Conservation (phyloP, 2,113 vertebrate genomes). For the Notothenia coriiceps region DNA sequence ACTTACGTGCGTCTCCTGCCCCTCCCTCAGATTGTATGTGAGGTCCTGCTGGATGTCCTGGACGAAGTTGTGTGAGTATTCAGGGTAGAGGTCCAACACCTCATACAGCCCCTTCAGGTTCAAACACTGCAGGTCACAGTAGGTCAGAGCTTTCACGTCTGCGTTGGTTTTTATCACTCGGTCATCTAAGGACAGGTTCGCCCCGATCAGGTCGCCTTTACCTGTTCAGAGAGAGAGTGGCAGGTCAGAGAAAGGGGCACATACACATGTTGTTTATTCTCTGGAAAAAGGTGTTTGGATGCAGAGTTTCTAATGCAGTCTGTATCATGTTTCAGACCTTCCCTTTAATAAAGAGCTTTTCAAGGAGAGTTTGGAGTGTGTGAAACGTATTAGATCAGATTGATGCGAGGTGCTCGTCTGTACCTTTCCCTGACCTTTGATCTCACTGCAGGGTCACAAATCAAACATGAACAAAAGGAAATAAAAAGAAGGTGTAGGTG, state of each 20-base stretch:
- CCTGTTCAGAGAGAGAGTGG: conserved; percentile 80
- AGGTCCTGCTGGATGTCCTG: conserved; percentile 96
- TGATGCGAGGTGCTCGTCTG: neutral
- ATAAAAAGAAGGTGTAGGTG: no score
- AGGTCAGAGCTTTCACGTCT: conserved; percentile 95
- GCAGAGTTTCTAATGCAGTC: conserved; percentile 3
- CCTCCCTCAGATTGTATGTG: conserved; percentile 96
- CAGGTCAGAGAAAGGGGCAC: conserved; percentile 8
- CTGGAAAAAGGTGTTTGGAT: conserved; percentile 18
- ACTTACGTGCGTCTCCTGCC: conserved; percentile 95
- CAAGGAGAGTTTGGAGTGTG: neutral
- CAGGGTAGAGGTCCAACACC: conserved; percentile 95
- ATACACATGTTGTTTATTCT: neutral
- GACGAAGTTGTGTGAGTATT: conserved; percentile 93
- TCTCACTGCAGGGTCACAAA: no score
- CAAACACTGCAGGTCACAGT: conserved; percentile 96
- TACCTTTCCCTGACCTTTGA: no score
- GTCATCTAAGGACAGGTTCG: conserved; percentile 92
- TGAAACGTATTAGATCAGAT: neutral
- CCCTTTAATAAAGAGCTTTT: conserved; percentile 29
- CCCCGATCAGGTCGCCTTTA: conserved; percentile 96
- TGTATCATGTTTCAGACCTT: conserved; percentile 16
- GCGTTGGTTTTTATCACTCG: conserved; percentile 97
- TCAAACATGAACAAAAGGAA: no score
- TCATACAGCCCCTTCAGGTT: conserved; percentile 95